Base-by-base conservation (phyloP, 2,888 invertebrate species). In the Smittia aterrima region DNA sequence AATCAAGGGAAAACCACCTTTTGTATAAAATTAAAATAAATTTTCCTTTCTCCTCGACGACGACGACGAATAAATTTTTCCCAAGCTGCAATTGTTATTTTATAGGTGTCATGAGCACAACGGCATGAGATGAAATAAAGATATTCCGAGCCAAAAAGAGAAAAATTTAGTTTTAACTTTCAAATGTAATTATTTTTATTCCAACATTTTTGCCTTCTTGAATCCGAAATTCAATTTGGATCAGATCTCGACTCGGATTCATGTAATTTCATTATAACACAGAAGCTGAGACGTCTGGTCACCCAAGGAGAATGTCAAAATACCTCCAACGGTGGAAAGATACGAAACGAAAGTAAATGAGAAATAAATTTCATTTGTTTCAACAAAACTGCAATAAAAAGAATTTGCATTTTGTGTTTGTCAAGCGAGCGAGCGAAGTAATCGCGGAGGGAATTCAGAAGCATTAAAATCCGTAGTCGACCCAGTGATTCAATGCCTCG, bases 11-110 rank as follows among this genome's bases (percentile, higher is more conserved):
- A 71, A 71, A 54, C 72, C 72, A 72, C 72, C 72, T 72, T 72
- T 72, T 72, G 72, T 72, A 72, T 72, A 72, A 72, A 72, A 62
- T 72, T 62, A 72, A 62, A 72, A 64, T 62, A 72, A 72, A 72
- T 72, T 62, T 68, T 68, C 47, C 16, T 41, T 68, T 47, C 32
- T 32, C n/a, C 27, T 54, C 67, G 13, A 13, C 67, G 38, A 47
- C 20, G 9, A 6, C 18, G 40, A 40, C 68, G 22, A 41, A 32
- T 67, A 40, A 67, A 54, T 70, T 70, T 70, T 70, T 70, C 70
- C 53, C 70, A 70, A 70, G 70, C 70, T 54, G 70, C 70, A 70
- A 54, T 70, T 70, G 70, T 70, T 70, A 54, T 70, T 70, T 70
- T 70, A 70, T 70, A 54, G 70, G 70, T 70, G 70, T 70, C 70